Conservation (phyloP, 2,797 vertebrate genomes). For the Taenioides sp. region DNA sequence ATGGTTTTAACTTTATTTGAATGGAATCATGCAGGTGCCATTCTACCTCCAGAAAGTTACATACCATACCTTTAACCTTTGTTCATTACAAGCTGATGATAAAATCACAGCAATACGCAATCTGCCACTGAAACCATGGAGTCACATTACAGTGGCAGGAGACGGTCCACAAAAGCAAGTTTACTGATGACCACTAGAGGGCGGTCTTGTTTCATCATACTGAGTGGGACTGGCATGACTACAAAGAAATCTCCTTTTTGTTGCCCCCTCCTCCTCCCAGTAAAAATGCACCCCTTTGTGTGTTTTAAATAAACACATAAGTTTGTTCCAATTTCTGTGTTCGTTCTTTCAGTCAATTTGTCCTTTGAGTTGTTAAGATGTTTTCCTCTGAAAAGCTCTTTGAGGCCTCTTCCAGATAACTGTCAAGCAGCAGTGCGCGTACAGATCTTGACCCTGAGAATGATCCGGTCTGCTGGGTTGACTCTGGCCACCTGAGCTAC, state of each 20-base stretch:
- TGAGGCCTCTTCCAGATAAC: background rate
- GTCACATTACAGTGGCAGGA: too few species aligned
- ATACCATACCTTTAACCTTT: too few species aligned
- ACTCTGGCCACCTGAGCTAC: conserved; percentile 27
- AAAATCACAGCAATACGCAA: too few species aligned
- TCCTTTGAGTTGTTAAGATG: background rate
- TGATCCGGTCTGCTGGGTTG: conserved; percentile 16
- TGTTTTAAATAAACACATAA: background rate
- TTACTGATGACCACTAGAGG: conserved; percentile 32
- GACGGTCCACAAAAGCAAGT: background rate
- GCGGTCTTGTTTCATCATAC: conserved; percentile 41
- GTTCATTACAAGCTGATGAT: too few species aligned
- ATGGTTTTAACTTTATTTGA: too few species aligned
- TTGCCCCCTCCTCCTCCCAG: background rate
- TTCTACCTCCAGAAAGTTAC: too few species aligned
- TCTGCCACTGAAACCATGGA: too few species aligned
- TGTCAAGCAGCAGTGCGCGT: conserved; percentile 14
- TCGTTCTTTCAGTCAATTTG: background rate
- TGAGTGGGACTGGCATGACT: background rate
- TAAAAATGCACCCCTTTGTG: background rate
- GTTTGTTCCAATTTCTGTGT: background rate
- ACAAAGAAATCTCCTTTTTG: background rate
- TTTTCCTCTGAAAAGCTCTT: background rate
- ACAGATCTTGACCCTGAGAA: conserved; percentile 29
- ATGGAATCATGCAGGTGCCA: too few species aligned